Evolutionary conservation across 2,797 vertebrate genomes (phyloP).

Genomic region (Phalloptychus januarius): DNA sequence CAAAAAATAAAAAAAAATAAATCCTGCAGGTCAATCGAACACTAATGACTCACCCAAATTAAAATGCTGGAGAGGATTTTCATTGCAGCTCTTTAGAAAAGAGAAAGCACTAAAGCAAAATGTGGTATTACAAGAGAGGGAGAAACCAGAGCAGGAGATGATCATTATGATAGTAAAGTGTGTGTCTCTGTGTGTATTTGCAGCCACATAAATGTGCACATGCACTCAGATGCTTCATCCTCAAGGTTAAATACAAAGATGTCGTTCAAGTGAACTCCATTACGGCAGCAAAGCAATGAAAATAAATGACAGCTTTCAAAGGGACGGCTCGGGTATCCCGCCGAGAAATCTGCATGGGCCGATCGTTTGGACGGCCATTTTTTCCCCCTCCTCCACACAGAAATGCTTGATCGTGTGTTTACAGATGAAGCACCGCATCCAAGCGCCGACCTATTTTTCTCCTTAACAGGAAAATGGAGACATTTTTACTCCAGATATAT

Average conservation of each 20-base stretch:
- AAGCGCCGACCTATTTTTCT: slow-evolving; percentile 69
- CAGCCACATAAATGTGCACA: slow-evolving; percentile 46
- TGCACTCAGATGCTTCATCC: slow-evolving; percentile 54
- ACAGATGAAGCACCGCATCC: slow-evolving; percentile 64
- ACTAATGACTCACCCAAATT: slow-evolving; percentile 23
- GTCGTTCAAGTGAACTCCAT: slow-evolving; percentile 77
- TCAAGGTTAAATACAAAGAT: slow-evolving; percentile 82
- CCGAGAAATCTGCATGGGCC: slow-evolving; percentile 65
- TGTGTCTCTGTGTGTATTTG: slow-evolving; percentile 36
- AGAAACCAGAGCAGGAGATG: slow-evolving; percentile 21
- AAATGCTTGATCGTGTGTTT: slow-evolving; percentile 75
- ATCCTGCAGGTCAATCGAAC: slow-evolving; percentile 4
- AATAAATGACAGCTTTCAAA: slow-evolving; percentile 80
- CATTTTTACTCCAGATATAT: slow-evolving; percentile 65
- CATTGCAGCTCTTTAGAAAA: slow-evolving; percentile 35
- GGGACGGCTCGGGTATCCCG: slow-evolving; percentile 73
- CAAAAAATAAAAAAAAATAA: not conserved
- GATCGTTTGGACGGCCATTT: slow-evolving; percentile 55
- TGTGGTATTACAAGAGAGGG: slow-evolving; percentile 35
- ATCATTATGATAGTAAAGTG: slow-evolving; percentile 48
- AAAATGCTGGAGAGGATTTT: slow-evolving; percentile 31
- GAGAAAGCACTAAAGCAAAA: slow-evolving; percentile 36
- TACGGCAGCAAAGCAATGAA: slow-evolving; percentile 77
- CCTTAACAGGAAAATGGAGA: slow-evolving; percentile 70
- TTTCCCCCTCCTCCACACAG: slow-evolving; percentile 45